phyloP scores from a whole-genome alignment of 2,797 vertebrate genomes.

The Chaetophractus vellerosus region DNA sequence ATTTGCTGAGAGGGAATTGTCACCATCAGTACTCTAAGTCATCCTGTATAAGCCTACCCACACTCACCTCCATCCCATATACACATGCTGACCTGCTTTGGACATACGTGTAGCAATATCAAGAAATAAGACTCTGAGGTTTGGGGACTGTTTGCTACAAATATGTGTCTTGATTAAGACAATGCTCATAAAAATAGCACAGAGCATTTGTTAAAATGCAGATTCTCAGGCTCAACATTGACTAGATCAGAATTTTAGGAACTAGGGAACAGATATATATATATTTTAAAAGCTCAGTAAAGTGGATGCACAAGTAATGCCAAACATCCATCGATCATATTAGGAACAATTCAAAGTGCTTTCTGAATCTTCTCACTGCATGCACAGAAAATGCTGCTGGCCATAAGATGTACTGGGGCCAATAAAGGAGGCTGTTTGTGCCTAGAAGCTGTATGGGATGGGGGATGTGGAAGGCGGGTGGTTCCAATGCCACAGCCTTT shows the following conservation, averaged over 20 bases:
- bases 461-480: rapidly evolving
- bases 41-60: background rate
- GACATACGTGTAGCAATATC: background rate
- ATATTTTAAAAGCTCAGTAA: background rate
- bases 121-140: background rate
- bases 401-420: background rate
- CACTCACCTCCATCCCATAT: background rate
- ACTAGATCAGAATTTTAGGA: background rate
- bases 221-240: background rate
- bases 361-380: background rate
- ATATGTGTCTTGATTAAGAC: background rate
- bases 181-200: background rate
- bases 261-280: background rate
- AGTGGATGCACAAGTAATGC: background rate
- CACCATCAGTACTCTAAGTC: background rate
- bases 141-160: background rate
- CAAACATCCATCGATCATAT: background rate
- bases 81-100: background rate
- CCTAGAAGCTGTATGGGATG: background rate
- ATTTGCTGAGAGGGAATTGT: background rate
- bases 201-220: background rate
- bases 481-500: background rate
- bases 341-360: background rate
- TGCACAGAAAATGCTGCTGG: background rate
- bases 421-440: background rate